Evolutionary conservation across 2,888 invertebrate genomes (phyloP), one percentile per base, ranked within the genome.

Genomic region (Pecten maximus): DNA sequence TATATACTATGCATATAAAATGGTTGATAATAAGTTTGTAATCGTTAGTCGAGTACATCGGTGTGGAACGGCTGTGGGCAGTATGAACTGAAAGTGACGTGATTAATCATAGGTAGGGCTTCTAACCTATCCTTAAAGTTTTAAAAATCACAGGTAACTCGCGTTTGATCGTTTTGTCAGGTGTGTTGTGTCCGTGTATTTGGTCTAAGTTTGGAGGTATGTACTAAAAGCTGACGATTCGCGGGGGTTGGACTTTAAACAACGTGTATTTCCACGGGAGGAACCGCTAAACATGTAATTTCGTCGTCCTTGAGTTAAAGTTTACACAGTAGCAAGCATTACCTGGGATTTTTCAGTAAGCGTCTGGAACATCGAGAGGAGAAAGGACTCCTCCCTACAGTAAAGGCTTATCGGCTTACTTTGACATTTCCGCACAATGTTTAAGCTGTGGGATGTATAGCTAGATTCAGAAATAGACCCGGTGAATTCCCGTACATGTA

Each of bases 41-140:
- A 74, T 74, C 28, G 74, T 28, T 10, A 74, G 0, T n/a, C n/a
- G 35, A 35, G 74, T 74, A 23, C 35, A 74, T 10, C 28, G 74
- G 35, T 35, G 74, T 74, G 74, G 28, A 10, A 23, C 28, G 74
- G 28, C 74, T 74, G 74, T 28, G 74, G 74, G 74, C 74, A 74
- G 74, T 74, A 12, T 19, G 54, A 54, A 54, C 23, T 54, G 54
- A 54, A 54, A 19, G 54, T 54, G 16, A 54, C 3, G 19, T 19
- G 74, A 74, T 74, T 74, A 74, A 74, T 74, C 74, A 74, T 74
- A 74, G 74, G 74, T 35, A 28, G 74, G 74, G 60, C 28, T 35
- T 35, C 23, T 74, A 74, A 74, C 74, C 74, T 74, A 74, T 74
- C 74, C 74, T 74, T 74, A 74, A 74, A 74, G 35, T 74, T 74